Conservation (phyloP, 2,888 invertebrate genomes). For the Fragum sueziense region DNA sequence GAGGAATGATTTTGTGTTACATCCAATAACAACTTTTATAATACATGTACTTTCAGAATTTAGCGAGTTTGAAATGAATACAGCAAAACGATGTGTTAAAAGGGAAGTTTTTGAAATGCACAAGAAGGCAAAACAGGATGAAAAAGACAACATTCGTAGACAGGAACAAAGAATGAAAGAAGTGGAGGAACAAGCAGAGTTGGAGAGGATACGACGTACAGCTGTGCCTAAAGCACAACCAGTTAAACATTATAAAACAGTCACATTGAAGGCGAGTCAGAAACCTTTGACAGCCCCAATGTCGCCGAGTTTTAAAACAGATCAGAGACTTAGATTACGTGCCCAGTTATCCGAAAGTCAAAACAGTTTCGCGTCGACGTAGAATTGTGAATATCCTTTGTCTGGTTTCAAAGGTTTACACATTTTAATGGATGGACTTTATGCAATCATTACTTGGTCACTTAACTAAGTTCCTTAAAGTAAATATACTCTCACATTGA, state of each 20-base stretch:
- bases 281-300: conserved; percentile 86
- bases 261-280: conserved; percentile 73
- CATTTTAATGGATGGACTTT: background rate
- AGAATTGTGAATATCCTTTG: background rate
- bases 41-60: conserved; percentile 81
- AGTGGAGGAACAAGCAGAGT: conserved; percentile 73
- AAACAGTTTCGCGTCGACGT: conserved; percentile 40
- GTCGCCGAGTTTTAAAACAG: conserved; percentile 83
- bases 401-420: background rate
- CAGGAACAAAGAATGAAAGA: conserved; percentile 64
- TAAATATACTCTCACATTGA: too few relatives aligned
- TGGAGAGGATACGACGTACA: conserved; percentile 71
- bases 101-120: conserved; percentile 74
- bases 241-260: conserved; percentile 74
- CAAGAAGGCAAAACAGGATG: conserved; percentile 81
- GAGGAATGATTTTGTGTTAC: conserved; percentile 88
- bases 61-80: conserved; percentile 86
- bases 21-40: conserved; percentile 83
- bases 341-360: conserved; percentile 18
- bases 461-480: too few relatives aligned
- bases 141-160: conserved; percentile 84
- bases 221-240: conserved; percentile 78
- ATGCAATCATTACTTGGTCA: too few relatives aligned
- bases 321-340: conserved; percentile 75
- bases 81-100: conserved; percentile 85